These are phyloP conservation scores for Bolinopsis microptera DNA, from an alignment of 37 sponge, comb jelly and placozoan genomes.

Conservation along the genomic window DNA sequence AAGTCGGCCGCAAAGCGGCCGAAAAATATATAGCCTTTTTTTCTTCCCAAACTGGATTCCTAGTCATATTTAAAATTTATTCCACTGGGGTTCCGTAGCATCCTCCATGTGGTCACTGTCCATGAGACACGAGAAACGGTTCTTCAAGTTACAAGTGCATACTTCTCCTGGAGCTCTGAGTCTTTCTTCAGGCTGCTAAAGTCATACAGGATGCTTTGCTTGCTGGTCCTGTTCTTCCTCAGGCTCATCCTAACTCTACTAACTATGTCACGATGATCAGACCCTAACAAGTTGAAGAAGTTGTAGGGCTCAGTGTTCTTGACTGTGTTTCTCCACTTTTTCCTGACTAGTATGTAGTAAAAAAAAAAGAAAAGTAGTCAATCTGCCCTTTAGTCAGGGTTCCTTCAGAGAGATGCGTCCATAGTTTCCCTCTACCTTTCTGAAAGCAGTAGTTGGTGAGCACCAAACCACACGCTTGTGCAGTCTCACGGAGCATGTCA, in stretches of 20 bases:
- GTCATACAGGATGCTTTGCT: background rate
- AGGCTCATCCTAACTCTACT: background rate
- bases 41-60: too few species aligned
- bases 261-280: background rate
- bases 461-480: background rate
- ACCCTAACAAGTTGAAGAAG: background rate
- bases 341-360: background rate
- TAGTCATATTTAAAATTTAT: too few species aligned
- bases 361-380: too few species aligned
- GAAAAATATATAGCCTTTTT: too few species aligned
- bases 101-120: too few species aligned
- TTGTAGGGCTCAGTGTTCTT: background rate
- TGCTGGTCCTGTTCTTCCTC: background rate
- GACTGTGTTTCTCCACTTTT: background rate
- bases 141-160: background rate
- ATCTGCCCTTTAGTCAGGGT: background rate
- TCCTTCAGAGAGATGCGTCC: background rate
- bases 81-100: too few species aligned
- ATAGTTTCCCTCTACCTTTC: background rate
- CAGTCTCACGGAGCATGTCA: background rate
- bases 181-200: background rate
- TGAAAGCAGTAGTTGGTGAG: background rate
- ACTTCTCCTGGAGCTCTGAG: background rate
- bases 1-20: too few species aligned
- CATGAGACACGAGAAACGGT: background rate